Conservation (phyloP, 1,140 invertebrate species). For the Ridgeia piscesae region DNA sequence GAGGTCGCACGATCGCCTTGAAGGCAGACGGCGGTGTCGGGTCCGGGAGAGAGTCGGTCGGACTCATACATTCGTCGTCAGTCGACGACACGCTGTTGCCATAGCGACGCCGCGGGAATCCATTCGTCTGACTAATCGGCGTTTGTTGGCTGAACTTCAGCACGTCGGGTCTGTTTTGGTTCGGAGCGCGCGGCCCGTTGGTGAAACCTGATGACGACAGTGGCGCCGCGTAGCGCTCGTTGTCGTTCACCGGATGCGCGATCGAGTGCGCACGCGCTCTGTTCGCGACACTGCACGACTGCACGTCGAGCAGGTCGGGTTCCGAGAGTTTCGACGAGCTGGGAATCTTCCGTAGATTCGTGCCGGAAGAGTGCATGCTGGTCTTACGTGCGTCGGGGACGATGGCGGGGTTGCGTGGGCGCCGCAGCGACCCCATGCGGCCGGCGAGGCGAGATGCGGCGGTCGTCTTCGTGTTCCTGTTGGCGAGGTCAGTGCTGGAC, state of each 20-base stretch:
- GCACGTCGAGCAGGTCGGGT: not conserved
- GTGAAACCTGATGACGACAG: not conserved
- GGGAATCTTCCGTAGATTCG: not conserved
- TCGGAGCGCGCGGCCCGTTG: not conserved
- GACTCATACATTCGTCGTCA: not conserved
- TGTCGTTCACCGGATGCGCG: not conserved
- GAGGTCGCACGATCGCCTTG: not conserved
- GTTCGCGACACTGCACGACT: not conserved
- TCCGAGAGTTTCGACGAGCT: not conserved
- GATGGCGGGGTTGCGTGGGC: not conserved
- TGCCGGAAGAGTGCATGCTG: not conserved
- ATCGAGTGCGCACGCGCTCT: not conserved
- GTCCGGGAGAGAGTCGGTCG: not conserved
- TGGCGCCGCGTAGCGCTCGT: not conserved
- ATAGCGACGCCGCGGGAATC: not conserved
- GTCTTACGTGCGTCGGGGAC: not conserved
- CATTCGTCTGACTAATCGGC: not conserved
- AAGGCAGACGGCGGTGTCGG: not conserved
- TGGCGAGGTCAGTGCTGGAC: not conserved
- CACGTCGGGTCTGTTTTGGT: not conserved
- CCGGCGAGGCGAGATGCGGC: not conserved
- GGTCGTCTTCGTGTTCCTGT: not conserved
- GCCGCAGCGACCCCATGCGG: not conserved
- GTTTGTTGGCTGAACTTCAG: not conserved
- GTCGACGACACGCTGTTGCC: not conserved